Evolutionary conservation across 2,888 invertebrate species (phyloP).

Genomic region (Calliopum simillimum): DNA sequence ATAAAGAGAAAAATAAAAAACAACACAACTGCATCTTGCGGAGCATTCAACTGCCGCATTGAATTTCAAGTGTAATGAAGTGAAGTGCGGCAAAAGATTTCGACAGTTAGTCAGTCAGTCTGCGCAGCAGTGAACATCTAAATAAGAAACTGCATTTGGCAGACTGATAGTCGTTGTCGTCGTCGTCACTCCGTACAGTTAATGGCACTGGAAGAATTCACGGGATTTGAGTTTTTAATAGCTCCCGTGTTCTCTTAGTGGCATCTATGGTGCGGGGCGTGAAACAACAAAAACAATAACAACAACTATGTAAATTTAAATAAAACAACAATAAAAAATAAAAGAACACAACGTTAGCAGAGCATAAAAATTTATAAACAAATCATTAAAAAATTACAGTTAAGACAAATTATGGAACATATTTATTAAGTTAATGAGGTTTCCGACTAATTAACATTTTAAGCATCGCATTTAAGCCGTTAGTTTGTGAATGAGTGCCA

Average conservation of each 20-base stretch:
- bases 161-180: too few relatives aligned
- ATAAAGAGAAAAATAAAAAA: too few relatives aligned
- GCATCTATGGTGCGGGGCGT: slow-evolving; percentile 68
- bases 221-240: slow-evolving; percentile 68
- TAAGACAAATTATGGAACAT: too few relatives aligned
- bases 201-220: slow-evolving; percentile 78
- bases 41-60: too few relatives aligned
- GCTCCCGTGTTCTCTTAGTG: slow-evolving; percentile 70
- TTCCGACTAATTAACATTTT: too few relatives aligned
- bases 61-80: neutral
- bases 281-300: slow-evolving; percentile 40
- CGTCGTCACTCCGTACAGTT: slow-evolving; percentile 66
- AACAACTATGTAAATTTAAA: neutral
- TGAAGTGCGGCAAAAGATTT: neutral
- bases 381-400: too few relatives aligned
- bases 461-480: too few relatives aligned
- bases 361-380: neutral
- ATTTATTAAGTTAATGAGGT: too few relatives aligned
- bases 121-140: neutral
- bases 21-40: too few relatives aligned
- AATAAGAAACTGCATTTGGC: too few relatives aligned
- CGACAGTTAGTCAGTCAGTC: too few relatives aligned
- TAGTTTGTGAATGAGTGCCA: too few relatives aligned
- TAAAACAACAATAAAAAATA: neutral
- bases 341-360: neutral